Evolutionary conservation across 2,888 invertebrate species (phyloP), one percentile per base, ranked within the genome.

Genomic region (Exocentrus adspersus): DNA sequence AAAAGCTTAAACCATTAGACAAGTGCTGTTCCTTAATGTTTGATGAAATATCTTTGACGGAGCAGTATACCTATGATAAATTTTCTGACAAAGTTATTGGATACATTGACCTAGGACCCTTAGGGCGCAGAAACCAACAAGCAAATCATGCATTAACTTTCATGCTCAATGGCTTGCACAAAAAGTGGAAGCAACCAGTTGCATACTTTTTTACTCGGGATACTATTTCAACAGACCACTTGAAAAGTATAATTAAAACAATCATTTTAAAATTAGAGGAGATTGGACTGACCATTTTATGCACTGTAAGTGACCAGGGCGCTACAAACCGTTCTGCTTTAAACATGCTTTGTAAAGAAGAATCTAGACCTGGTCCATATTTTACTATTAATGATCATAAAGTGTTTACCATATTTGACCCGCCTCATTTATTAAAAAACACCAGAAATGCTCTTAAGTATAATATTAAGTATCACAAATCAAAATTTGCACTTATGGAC

Each of bases 11-110:
- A 10, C 32, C 51, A n/a, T 12, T 46, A 9, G 16, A 65, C 41
- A 2, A 52, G 42, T 19, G n/a, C 7, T 54, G 56, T 14, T 45
- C 30, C 17, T 30, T 67, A 21, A 56, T 68, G 46, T 68, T 66
- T 48, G 68, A 68, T 37, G 64, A 68, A 63, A 68, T 68, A 14
- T 17, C 67, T 7, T 48, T 67, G 50, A 46, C 60, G 3, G 19
- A 19, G 2, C 21, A 42, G 12, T 16, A 56, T 2, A 43, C 45
- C 2, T 54, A 54, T 10, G 41, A 45, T 41, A 21, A 2, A n/a
- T 9, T 6, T 20, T 14, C 51, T 30, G 63, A 63, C 58, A 43
- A 50, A 37, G 46, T 65, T 24, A 43, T 45, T n/a, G 65, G 65
- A 16, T 56, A 56, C 59, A 58, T 43, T 9, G 66, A 67, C 46